Conservation (phyloP, 2,888 invertebrate species). For the Clostera curtula region DNA sequence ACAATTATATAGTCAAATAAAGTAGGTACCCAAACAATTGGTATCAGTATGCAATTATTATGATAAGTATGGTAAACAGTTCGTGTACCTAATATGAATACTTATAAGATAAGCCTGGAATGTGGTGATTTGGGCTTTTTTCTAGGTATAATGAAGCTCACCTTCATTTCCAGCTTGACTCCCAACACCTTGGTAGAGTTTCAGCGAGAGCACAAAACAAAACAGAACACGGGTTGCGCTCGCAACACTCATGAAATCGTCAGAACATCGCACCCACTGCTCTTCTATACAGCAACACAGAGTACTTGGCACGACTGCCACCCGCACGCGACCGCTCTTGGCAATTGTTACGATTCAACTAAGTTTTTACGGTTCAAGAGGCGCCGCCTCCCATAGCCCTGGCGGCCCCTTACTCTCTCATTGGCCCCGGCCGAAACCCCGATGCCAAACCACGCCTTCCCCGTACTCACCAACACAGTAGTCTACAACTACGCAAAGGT, state of each 20-base stretch:
- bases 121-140: neutral
- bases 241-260: conserved; percentile 27
- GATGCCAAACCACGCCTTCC: conserved; percentile 24
- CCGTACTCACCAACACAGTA: conserved; percentile 16
- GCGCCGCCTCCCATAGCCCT: conserved; percentile 29
- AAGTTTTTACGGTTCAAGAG: conserved; percentile 26
- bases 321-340: conserved; percentile 35
- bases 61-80: conserved; percentile 1
- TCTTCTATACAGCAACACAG: conserved; percentile 2
- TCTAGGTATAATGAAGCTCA: conserved; percentile 23
- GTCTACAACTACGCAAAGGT: conserved; percentile 30
- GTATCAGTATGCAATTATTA: too few relatives aligned
- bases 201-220: conserved; percentile 36
- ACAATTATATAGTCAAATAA: too few relatives aligned
- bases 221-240: conserved; percentile 29
- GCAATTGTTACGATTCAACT: conserved; percentile 39
- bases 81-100: neutral
- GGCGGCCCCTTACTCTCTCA: conserved; percentile 13
- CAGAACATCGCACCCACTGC: conserved; percentile 26
- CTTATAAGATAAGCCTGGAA: neutral
- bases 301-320: conserved; percentile 5
- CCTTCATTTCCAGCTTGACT: conserved; percentile 63
- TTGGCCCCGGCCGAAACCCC: conserved; percentile 28
- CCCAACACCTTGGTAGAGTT: conserved; percentile 49
- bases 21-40: too few relatives aligned